Evolutionary conservation across 2,888 invertebrate genomes (phyloP).

Genomic region (Campoletis raptor): DNA sequence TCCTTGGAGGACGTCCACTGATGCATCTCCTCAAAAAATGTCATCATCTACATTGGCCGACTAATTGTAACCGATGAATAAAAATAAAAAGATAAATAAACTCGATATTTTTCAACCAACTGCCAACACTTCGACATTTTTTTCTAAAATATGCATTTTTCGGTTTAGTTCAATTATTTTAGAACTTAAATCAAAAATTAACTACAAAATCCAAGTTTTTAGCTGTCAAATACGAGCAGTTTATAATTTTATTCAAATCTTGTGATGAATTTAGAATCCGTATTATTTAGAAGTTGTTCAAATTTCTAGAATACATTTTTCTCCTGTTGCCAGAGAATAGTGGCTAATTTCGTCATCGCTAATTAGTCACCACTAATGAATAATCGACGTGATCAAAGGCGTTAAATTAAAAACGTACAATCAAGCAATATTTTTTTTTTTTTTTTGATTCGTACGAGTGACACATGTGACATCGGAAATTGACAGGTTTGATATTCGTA

Average conservation of each 20-base stretch:
- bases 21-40: not conserved
- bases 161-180: too few species aligned
- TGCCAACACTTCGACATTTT: not conserved
- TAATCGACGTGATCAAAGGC: not conserved
- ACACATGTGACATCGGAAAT: constrained; percentile 58
- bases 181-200: not conserved
- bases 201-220: not conserved
- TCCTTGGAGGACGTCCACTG: not conserved
- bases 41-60: not conserved
- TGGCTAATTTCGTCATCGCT: not conserved
- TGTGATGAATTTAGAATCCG: not conserved
- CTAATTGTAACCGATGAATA: not conserved
- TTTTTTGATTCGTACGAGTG: constrained; percentile 55
- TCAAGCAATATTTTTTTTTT: constrained; percentile 24
- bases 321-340: not conserved
- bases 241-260: not conserved
- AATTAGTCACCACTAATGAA: not conserved
- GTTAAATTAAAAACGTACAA: constrained; percentile 22
- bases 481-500: constrained; percentile 32
- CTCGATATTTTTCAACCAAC: not conserved
- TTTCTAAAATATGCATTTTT: not conserved
- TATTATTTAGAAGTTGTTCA: not conserved
- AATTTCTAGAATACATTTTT: not conserved
- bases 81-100: not conserved
- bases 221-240: not conserved